These are phyloP conservation scores for Pan paniscus DNA, from an alignment of 2,113 vertebrate species.

Conservation along the genomic window DNA sequence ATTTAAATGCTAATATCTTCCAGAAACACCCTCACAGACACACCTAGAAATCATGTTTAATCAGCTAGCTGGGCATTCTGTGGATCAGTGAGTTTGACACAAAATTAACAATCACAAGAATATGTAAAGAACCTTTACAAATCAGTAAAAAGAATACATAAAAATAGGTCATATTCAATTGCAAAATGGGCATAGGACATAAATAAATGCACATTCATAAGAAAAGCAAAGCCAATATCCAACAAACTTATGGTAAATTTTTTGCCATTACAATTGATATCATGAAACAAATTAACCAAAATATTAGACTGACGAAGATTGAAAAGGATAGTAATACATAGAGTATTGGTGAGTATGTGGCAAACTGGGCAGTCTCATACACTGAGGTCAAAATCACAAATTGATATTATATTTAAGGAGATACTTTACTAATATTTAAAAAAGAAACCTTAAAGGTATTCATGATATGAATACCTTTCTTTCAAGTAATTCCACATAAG, in stretches of 20 bases:
- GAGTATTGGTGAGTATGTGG: not conserved
- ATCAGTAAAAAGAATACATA: not conserved
- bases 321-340: not conserved
- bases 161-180: not conserved
- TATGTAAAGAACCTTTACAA: not conserved
- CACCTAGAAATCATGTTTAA: not conserved
- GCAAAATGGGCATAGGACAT: not conserved
- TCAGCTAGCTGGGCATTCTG: not conserved
- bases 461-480: not conserved
- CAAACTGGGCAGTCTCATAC: not conserved
- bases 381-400: not conserved
- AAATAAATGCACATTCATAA: not conserved
- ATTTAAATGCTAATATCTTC: not conserved
- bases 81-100: not conserved
- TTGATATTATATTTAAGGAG: not conserved
- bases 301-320: not conserved
- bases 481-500: not conserved
- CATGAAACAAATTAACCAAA: not conserved
- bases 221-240: not conserved
- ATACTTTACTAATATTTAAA: not conserved
- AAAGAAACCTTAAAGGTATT: not conserved
- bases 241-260: not conserved
- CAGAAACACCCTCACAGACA: not conserved
- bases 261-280: not conserved
- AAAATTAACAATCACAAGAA: not conserved